phyloP scores from a whole-genome alignment of 2,888 invertebrate species.

The Euphydryas editha region DNA sequence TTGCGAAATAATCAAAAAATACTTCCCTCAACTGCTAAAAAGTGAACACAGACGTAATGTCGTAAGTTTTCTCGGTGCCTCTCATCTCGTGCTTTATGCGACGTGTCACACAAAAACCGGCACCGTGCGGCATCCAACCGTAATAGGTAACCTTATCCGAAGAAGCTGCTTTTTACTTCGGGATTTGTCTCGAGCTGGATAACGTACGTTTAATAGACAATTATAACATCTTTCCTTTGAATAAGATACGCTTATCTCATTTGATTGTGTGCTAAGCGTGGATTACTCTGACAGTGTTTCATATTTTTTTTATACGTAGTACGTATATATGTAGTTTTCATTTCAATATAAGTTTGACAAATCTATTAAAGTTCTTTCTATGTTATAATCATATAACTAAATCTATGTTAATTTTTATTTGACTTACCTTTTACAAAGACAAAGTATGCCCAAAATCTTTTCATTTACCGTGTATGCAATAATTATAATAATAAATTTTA shows the following conservation, averaged over 20 bases:
- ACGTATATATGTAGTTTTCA: too few relatives aligned
- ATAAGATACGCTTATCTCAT: constrained; percentile 10
- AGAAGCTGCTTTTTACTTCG: constrained; percentile 59
- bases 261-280: background rate
- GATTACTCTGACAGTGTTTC: background rate
- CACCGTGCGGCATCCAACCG: constrained; percentile 62
- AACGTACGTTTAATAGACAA: constrained; percentile 46
- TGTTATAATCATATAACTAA: too few relatives aligned
- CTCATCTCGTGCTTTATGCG: constrained; percentile 46
- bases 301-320: background rate
- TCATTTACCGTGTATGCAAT: too few relatives aligned
- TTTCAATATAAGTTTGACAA: background rate
- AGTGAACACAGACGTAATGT: constrained; percentile 21
- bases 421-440: too few relatives aligned
- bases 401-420: too few relatives aligned
- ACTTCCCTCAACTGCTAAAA: constrained; percentile 16
- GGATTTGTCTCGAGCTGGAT: constrained; percentile 45
- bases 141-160: constrained; percentile 75
- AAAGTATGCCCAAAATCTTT: too few relatives aligned
- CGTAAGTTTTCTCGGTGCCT: constrained; percentile 31
- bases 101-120: constrained; percentile 53
- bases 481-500: too few relatives aligned
- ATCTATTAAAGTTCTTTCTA: background rate
- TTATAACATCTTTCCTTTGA: constrained; percentile 33
- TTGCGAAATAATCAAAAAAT: constrained; percentile 19